Evolutionary conservation across 1,140 invertebrate species (phyloP).

Genomic region (Ridgeia piscesae): DNA sequence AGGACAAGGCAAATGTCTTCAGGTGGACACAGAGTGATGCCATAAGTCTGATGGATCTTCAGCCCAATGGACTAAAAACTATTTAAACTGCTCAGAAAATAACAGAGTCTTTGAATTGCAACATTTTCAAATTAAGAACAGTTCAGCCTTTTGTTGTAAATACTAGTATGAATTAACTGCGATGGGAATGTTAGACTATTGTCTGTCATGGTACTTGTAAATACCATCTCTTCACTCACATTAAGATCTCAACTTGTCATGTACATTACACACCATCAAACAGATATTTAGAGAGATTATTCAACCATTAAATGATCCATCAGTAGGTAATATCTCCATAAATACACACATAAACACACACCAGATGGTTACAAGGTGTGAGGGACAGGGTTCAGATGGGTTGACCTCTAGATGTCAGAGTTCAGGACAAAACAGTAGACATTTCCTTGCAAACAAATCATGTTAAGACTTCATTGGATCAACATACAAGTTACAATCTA

Average conservation of each 20-base stretch:
- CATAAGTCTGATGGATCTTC: too few species aligned
- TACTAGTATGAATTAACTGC: not conserved
- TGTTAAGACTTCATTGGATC: too few species aligned
- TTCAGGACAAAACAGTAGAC: not conserved
- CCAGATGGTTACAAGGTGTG: not conserved
- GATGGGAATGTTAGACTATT: not conserved
- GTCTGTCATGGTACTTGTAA: not conserved
- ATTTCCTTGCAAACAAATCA: not conserved
- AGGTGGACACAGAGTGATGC: too few species aligned
- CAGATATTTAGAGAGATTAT: not conserved
- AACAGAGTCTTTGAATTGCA: not conserved
- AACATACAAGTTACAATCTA: too few species aligned
- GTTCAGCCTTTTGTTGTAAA: too few species aligned
- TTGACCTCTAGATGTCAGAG: constrained; percentile 28
- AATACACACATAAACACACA: not conserved
- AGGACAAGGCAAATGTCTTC: too few species aligned
- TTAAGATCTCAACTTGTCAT: not conserved
- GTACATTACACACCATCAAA: not conserved
- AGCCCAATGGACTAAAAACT: too few species aligned
- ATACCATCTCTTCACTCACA: not conserved
- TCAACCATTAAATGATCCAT: not conserved
- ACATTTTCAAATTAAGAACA: not conserved
- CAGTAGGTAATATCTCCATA: not conserved
- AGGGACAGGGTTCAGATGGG: not conserved
- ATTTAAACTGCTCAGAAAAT: not conserved